Percentiles rank a stretch among this genome's conserved stretches.
Conservation (phyloP, 2,113 vertebrate species). For the Planiliza haematocheilus region DNA sequence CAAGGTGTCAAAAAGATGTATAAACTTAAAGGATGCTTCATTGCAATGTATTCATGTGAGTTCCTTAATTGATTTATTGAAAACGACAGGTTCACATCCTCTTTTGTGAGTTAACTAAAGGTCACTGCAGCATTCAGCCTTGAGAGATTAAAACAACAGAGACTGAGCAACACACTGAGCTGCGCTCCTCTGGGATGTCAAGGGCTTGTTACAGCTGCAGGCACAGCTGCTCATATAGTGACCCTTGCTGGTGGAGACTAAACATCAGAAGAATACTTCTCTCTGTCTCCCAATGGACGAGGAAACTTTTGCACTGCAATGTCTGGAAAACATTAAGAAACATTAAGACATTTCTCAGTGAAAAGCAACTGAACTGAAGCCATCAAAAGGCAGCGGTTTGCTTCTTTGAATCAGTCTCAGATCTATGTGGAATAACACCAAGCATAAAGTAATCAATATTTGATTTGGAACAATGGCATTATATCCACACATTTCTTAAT, state of each 20-base stretch:
- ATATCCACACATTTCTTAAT: slow-evolving; percentile 21
- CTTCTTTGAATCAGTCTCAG: slow-evolving; percentile 34
- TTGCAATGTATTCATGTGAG: background rate
- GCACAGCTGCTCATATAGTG: slow-evolving; percentile 63
- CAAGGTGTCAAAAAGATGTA: background rate
- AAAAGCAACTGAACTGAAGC: slow-evolving; percentile 21
- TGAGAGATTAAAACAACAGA: slow-evolving; percentile 56
- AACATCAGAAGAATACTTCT: slow-evolving; percentile 35
- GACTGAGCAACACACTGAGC: slow-evolving; percentile 51
- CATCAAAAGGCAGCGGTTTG: slow-evolving; percentile 31
- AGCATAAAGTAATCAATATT: slow-evolving; percentile 38
- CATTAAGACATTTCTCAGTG: slow-evolving; percentile 13
- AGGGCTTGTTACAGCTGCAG: slow-evolving; percentile 70
- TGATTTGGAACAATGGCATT: slow-evolving; percentile 11
- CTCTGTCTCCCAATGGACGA: slow-evolving; percentile 34
- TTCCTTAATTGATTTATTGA: slow-evolving; percentile 14
- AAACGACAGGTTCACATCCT: slow-evolving; percentile 42
- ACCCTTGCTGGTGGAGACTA: slow-evolving; percentile 46
- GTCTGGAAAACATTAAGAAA: slow-evolving; percentile 45
- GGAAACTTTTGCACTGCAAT: slow-evolving; percentile 23
- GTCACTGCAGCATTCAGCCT: slow-evolving; percentile 47
- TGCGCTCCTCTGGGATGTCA: slow-evolving; percentile 53
- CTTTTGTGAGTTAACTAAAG: slow-evolving; percentile 50
- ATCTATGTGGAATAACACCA: slow-evolving; percentile 25
- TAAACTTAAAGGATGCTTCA: background rate